These are phyloP conservation scores for Henricia sp. DNA, from an alignment of 53 echinoderm and acorn worm genomes.

Conservation along the genomic window DNA sequence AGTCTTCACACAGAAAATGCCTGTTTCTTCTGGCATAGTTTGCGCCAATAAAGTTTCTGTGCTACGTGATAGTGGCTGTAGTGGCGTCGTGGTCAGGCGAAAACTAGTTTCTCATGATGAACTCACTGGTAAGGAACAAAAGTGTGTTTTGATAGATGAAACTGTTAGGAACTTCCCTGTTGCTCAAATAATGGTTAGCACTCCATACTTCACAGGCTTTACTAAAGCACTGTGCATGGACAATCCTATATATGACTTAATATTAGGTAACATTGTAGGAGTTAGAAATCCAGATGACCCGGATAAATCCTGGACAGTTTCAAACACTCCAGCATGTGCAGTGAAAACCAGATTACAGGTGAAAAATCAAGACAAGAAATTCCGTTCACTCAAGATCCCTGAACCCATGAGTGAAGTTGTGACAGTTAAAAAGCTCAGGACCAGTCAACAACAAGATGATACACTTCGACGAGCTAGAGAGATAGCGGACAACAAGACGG, in stretches of 20 bases:
- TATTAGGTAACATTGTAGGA: background rate
- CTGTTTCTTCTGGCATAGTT: constrained; percentile 35
- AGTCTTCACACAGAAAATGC: constrained; percentile 16
- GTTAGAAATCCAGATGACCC: too few species aligned
- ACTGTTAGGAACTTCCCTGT: constrained; percentile 23
- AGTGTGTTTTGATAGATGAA: constrained; percentile 65
- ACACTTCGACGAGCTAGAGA: constrained; percentile 3
- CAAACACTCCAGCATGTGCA: too few species aligned
- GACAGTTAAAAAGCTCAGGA: too few species aligned
- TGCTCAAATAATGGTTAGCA: background rate
- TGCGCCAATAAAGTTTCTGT: constrained; percentile 40
- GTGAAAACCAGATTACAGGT: too few species aligned
- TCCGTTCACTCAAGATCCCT: too few species aligned
- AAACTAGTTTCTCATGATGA: constrained; percentile 39
- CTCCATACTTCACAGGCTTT: background rate
- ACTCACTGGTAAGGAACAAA: constrained; percentile 37
- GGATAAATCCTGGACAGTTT: too few species aligned
- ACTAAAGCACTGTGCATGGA: background rate
- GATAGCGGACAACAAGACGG: background rate
- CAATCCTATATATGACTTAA: background rate
- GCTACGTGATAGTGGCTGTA: constrained; percentile 75
- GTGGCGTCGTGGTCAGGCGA: constrained; percentile 57
- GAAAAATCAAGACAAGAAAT: too few species aligned
- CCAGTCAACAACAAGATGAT: background rate
- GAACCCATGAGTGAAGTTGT: too few species aligned